These are phyloP conservation scores for Indri indri DNA, from an alignment of 2,113 vertebrate genomes.

Conservation along the genomic window DNA sequence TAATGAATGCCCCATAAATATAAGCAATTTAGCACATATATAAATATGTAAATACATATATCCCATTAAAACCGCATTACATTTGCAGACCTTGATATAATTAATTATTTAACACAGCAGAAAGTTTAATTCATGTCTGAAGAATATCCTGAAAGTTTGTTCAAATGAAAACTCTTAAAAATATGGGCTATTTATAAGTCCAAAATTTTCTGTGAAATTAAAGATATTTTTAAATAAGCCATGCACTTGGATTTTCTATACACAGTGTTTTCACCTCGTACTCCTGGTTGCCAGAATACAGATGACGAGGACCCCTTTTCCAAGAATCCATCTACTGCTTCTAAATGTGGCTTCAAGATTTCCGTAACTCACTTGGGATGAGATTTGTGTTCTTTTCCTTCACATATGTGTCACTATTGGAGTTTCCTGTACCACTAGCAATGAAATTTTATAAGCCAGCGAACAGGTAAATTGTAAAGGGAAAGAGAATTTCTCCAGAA, in stretches of 20 bases:
- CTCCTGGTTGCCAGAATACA: not conserved
- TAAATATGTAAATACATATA: not conserved
- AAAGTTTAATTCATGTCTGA: not conserved
- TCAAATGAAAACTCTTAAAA: not conserved
- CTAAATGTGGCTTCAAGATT: not conserved
- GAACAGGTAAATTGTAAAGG: conserved; percentile 68
- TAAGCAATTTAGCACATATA: not conserved
- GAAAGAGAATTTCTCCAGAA: conserved; percentile 44
- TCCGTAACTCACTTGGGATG: not conserved
- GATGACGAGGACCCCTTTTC: not conserved
- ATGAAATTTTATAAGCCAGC: conserved; percentile 56
- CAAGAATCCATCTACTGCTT: not conserved
- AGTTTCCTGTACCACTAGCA: not conserved
- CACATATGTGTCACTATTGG: not conserved
- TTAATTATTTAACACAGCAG: not conserved
- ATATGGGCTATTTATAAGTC: not conserved
- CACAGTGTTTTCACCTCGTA: not conserved
- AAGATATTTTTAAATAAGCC: not conserved
- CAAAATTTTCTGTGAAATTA: not conserved
- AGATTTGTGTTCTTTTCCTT: conserved; percentile 1
- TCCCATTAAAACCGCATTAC: not conserved
- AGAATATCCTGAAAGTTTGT: not conserved
- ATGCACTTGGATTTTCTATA: not conserved
- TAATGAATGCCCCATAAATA: not conserved
- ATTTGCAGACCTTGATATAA: not conserved